Conservation (phyloP, 2,113 vertebrate genomes). For the Ginglymostoma cirratum region DNA sequence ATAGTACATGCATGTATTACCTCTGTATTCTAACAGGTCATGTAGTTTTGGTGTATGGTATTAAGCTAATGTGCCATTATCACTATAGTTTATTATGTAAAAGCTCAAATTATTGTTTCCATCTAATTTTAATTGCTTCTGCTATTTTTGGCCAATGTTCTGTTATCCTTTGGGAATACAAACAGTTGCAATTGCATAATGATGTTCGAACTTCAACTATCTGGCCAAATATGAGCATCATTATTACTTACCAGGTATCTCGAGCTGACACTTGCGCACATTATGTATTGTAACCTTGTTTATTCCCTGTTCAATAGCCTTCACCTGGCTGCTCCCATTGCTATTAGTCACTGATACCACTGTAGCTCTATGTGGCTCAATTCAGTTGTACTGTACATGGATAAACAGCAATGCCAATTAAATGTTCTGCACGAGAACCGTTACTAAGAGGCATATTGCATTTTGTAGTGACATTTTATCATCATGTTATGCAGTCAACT, state of each 20-base stretch:
- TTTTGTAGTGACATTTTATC: conserved; percentile 3
- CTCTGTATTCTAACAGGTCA: neutral
- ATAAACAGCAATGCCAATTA: conserved; percentile 24
- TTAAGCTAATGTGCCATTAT: neutral
- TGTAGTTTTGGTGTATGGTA: neutral
- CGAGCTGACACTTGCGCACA: neutral
- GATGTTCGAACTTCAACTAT: neutral
- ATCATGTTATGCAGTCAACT: conserved; percentile 17
- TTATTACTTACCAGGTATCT: neutral
- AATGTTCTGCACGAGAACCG: neutral
- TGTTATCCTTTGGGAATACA: neutral
- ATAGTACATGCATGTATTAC: neutral
- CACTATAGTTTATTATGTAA: neutral
- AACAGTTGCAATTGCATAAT: neutral
- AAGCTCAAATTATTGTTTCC: neutral
- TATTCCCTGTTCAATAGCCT: neutral
- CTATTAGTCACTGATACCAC: neutral
- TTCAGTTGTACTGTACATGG: neutral
- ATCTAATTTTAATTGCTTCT: neutral
- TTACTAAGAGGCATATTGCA: neutral
- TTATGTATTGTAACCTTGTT: neutral
- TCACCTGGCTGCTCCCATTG: neutral
- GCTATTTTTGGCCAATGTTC: neutral
- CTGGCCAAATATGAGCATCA: neutral
- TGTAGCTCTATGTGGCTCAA: neutral